Evolutionary conservation across 2,888 invertebrate genomes (phyloP), one percentile per base, ranked within the genome.

Genomic region (Eilema griseolum): DNA sequence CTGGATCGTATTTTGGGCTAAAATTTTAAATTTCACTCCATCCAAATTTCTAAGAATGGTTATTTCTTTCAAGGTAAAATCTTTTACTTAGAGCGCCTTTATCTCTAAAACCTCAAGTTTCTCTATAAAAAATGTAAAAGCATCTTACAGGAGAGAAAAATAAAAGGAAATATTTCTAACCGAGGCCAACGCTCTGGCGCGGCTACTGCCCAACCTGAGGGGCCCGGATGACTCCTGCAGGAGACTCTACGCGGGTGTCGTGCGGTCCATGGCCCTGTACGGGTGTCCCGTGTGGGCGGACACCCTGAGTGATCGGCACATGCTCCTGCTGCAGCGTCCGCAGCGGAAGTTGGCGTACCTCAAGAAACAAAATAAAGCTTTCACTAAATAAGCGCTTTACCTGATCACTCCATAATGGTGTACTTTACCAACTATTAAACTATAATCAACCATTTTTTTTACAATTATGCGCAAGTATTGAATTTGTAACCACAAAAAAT

Each of bases 121-220:
- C 68, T 78, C 69, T 73, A 81, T 80, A 78, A 83, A 72, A 81
- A 80, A 74, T 70, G 81, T 74, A 78, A 83, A 83, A 73, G 72
- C 70, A 76, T 78, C 81, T 83, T 74, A 69, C 66, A 65, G 71
- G 63, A 57, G 71, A 74, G 76, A 74, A 83, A 82, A 80, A 76
- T 82, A 77, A 72, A 72, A 78, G 63, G 60, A 78, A 81, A 76
- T 81, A 75, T 81, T 81, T 78, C 63, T 64, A 72, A 46, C 73
- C 64, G 73, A 59, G 26, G 69, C 73, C 75, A n/a, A n/a, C n/a
- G n/a, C n/a, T n/a, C n/a, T n/a, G n/a, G n/a, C n/a, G n/a, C n/a
- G n/a, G n/a, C n/a, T n/a, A n/a, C n/a, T n/a, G n/a, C n/a, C n/a
- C n/a, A n/a, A n/a, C n/a, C n/a, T n/a, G n/a, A n/a, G n/a, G n/a